Evolutionary conservation across 2,797 vertebrate genomes (phyloP), one percentile per base, ranked within the genome.

Genomic region (Stomatorhinus walkeri): DNA sequence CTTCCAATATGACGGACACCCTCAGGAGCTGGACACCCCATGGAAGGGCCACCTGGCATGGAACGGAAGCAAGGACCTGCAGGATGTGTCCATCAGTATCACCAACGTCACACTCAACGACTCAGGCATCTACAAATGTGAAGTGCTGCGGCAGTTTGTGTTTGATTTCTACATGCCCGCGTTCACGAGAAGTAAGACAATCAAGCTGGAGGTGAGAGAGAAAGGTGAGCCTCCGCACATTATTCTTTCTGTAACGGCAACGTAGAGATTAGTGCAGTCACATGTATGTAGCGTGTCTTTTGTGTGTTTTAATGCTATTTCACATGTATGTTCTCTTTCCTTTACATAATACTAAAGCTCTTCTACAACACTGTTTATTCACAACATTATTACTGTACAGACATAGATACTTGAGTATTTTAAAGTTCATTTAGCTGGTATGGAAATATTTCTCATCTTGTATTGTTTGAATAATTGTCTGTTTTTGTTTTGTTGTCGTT

Each of bases 41-140:
- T 97, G 96, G 94, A 95, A 94, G 0, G 96, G 95, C 0, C 97
- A 98, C 4, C 93, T 99, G 5, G 76, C 87, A 72, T 99, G 98
- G 98, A 96, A 93, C 0, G 98, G 98, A 3, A 99, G 98, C 92
- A 96, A 97, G 88, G 98, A 99, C 92, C 93, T 99, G 90, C 98
- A 99, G 91, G 98, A 99, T 0, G 92, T 99, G 16, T 99, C 98
- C 93, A 96, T 99, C 92, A 91, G 93, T 0, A 97, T 99, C 90
- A 56, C 90, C 1, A 98, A 98, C 0, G 94, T 99, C 90, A 97
- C 95, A 3, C 90, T 93, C 40, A 96, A 97, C 0, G 98, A 99
- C 91, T 97, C 95, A 0, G 98, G 98, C 19, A 49, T 93, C 87
- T 99, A 98, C 89, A 95, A 95, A 88, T 99, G 98, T 90, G 90